A percentile compares a stretch with the other conserved stretches of the same genome.
Evolutionary conservation across 2,113 vertebrate species (phyloP).

Genomic region (Bubo bubo): DNA sequence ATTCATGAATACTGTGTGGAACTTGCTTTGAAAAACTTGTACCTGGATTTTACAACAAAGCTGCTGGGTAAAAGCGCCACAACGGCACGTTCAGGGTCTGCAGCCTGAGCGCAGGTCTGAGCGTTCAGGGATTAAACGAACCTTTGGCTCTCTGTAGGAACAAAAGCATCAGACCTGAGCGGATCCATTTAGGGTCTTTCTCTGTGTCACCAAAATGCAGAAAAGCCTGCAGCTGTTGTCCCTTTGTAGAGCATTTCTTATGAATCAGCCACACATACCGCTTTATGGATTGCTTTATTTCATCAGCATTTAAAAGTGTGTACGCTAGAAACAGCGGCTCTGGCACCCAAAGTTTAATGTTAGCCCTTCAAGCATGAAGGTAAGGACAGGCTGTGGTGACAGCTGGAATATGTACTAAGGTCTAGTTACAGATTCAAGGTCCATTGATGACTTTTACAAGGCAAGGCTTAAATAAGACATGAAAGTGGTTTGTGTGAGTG

Average conservation of each 20-base stretch:
- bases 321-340: background rate
- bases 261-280: accelerated
- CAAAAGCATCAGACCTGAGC: background rate
- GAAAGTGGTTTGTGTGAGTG: background rate
- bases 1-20: background rate
- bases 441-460: background rate
- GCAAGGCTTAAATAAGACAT: background rate
- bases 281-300: background rate
- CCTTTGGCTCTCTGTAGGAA: background rate
- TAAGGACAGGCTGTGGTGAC: background rate
- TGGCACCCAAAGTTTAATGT: background rate
- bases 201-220: background rate
- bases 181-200: background rate
- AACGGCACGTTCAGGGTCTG: background rate
- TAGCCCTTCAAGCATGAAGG: background rate
- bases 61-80: background rate
- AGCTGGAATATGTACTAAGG: background rate
- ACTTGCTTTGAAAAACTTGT: background rate
- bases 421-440: background rate
- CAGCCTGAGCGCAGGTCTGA: background rate
- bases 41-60: background rate
- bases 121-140: background rate
- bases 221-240: background rate
- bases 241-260: background rate
- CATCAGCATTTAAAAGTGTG: background rate